Conservation (phyloP, 2,888 invertebrate genomes). For the Neoascia interrupta region DNA sequence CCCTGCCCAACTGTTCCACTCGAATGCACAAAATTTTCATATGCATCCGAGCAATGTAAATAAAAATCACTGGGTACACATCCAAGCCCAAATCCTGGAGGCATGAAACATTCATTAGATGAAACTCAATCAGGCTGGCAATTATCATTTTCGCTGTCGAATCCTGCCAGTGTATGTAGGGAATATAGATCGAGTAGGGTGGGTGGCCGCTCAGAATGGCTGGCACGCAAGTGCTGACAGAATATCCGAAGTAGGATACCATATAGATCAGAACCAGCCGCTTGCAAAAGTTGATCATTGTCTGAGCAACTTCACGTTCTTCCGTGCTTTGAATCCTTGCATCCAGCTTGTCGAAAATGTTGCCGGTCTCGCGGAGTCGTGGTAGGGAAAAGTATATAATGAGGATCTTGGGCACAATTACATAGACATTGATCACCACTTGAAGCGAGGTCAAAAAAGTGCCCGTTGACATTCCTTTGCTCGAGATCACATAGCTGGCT, state of each 20-base stretch:
- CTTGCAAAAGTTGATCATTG: conserved; percentile 28
- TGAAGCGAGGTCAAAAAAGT: conserved; percentile 41
- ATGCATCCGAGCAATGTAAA: conserved; percentile 47
- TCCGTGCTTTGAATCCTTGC: conserved; percentile 12
- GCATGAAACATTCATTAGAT: conserved; percentile 29
- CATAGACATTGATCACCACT: conserved; percentile 39
- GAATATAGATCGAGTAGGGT: conserved; percentile 43
- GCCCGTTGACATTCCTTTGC: conserved; percentile 9
- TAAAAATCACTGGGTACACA: conserved; percentile 25
- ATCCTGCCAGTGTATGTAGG: conserved; percentile 47
- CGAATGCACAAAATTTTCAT: conserved; percentile 45
- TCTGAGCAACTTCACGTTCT: conserved; percentile 16
- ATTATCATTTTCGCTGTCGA: conserved; percentile 21
- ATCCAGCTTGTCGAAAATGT: conserved; percentile 27
- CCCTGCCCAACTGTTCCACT: conserved; percentile 39
- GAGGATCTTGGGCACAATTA: conserved; percentile 1
- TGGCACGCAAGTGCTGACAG: conserved; percentile 14
- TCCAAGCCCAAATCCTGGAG: conserved; percentile 36
- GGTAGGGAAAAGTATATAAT: conserved; percentile 26
- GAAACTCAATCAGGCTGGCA: conserved; percentile 37
- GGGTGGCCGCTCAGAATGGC: conserved; percentile 37
- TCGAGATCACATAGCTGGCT: conserved; percentile 22
- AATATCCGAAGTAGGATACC: conserved; percentile 11
- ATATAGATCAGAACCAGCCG: conserved; percentile 22
- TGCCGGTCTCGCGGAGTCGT: conserved; percentile 16